Evolutionary conservation across 2,113 vertebrate genomes (phyloP).

Genomic region (Chionodraco myersi): DNA sequence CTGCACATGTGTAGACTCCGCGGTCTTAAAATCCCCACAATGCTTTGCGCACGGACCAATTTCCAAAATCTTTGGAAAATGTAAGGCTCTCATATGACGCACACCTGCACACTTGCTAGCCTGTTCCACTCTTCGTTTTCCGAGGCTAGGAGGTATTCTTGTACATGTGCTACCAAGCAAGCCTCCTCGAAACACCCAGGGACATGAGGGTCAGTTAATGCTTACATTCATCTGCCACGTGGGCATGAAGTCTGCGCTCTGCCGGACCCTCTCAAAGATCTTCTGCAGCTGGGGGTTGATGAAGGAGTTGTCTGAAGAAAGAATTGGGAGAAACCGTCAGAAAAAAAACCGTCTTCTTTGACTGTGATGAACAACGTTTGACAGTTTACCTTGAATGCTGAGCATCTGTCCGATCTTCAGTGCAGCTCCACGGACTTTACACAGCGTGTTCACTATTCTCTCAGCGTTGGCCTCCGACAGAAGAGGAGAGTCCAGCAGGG

Average conservation of each 20-base stretch:
- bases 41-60: too few relatives aligned
- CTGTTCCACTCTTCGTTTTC: too few relatives aligned
- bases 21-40: too few relatives aligned
- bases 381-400: conserved; percentile 89
- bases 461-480: conserved; percentile 90
- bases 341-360: too few relatives aligned
- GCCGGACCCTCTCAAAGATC: conserved; percentile 91
- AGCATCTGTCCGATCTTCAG: conserved; percentile 96
- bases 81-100: too few relatives aligned
- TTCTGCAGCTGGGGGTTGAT: conserved; percentile 92
- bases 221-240: conserved; percentile 89
- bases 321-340: background rate
- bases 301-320: conserved; percentile 86
- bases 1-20: too few relatives aligned
- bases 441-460: conserved; percentile 89
- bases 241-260: conserved; percentile 95
- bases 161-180: too few relatives aligned
- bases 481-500: conserved; percentile 81
- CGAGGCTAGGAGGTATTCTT: too few relatives aligned
- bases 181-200: too few relatives aligned
- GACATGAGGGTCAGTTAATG: too few relatives aligned
- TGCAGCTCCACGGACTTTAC: conserved; percentile 91
- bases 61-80: too few relatives aligned
- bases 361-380: background rate
- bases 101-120: too few relatives aligned